Conservation (phyloP, 2,888 invertebrate genomes). For the Hemistola chrysoprasaria region DNA sequence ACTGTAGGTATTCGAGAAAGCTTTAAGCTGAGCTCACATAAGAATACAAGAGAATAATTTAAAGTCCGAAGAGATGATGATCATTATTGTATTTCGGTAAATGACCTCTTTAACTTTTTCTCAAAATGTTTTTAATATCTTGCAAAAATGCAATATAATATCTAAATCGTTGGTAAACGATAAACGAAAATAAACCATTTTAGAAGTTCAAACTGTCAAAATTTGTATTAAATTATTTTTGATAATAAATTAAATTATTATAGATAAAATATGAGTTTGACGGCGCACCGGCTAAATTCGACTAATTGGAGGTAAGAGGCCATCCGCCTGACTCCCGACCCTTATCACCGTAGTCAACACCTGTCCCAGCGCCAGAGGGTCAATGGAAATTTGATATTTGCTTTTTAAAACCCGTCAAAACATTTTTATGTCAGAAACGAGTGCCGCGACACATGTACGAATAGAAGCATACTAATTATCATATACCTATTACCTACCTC, state of each 20-base stretch:
- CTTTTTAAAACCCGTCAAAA: constrained; percentile 52
- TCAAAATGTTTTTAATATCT: too few relatives aligned
- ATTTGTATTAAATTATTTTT: constrained; percentile 17
- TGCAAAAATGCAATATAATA: too few relatives aligned
- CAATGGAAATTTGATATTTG: constrained; percentile 43
- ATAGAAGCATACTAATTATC: constrained; percentile 20
- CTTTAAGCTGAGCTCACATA: constrained; percentile 12
- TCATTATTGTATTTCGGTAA: too few relatives aligned
- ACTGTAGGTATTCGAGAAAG: constrained; percentile 34
- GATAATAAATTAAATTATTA: constrained; percentile 20
- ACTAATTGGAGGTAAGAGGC: constrained; percentile 46
- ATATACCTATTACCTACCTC: too few relatives aligned
- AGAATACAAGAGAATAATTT: too few relatives aligned
- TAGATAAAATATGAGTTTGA: constrained; percentile 26
- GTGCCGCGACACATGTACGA: constrained; percentile 10
- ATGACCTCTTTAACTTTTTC: too few relatives aligned
- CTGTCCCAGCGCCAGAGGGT: constrained; percentile 38
- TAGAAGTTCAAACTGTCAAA: constrained; percentile 1
- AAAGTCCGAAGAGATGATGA: too few relatives aligned
- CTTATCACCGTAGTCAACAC: constrained; percentile 57
- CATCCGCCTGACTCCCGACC: constrained; percentile 43
- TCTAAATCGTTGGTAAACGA: too few relatives aligned
- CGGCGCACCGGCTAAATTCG: constrained; percentile 32
- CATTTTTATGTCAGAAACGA: constrained; percentile 38
- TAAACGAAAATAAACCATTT: too few relatives aligned